These are phyloP conservation scores for Urocolius indicus DNA, from an alignment of 2,113 vertebrate genomes.

Conservation along the genomic window DNA sequence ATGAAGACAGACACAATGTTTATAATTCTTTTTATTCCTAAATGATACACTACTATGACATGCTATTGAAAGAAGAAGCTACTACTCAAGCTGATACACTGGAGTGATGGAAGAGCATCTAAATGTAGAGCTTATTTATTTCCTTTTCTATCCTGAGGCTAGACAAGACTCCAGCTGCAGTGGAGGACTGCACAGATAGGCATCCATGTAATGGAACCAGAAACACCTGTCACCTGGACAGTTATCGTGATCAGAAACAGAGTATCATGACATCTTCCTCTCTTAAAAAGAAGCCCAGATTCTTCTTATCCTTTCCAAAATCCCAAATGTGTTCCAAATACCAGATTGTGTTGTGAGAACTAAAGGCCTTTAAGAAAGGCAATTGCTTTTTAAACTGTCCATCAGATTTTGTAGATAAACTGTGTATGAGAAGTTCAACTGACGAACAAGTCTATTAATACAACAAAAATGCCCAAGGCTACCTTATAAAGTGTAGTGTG, in stretches of 20 bases:
- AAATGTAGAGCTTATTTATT: neutral
- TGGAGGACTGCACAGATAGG: neutral
- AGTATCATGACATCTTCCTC: neutral
- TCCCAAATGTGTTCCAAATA: too few species aligned
- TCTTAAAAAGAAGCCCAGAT: neutral
- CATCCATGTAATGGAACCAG: neutral
- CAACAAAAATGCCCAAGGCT: neutral
- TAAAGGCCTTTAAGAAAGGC: neutral
- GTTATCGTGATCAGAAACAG: neutral
- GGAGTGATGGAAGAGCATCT: neutral
- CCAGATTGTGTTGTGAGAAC: neutral
- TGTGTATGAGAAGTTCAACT: neutral
- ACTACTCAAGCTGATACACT: neutral
- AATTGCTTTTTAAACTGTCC: neutral
- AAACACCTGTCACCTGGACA: neutral
- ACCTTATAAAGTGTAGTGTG: neutral
- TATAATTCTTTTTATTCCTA: neutral
- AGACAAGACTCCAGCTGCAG: neutral
- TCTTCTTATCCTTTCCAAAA: neutral
- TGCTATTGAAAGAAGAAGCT: neutral
- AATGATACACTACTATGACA: neutral
- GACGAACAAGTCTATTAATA: neutral
- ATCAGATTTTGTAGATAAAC: neutral
- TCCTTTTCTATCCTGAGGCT: neutral
- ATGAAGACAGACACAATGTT: neutral